Evolutionary conservation across 2,888 invertebrate species (phyloP), one percentile per base, ranked within the genome.

Genomic region (Eurytoma californica): DNA sequence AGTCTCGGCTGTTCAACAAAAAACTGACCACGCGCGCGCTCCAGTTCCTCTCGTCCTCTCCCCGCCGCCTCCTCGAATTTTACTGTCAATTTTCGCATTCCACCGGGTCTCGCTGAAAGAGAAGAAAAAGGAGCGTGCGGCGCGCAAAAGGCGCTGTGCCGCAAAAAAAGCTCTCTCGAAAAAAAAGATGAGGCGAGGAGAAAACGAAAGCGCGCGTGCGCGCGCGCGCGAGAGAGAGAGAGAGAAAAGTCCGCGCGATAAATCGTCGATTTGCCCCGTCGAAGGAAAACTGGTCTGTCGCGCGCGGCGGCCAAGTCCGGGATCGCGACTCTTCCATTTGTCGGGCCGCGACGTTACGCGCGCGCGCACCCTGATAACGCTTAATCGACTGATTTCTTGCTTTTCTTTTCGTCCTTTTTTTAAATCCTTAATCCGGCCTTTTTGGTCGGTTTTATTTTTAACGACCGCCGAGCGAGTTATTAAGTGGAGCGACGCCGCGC

Each of bases 81-180:
- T 67, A 75, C 75, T 76, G 80, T 80, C 80, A 80, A 80, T 80
- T 80, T 80, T 80, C 76, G 76, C 76, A 80, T 80, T 76, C 80
- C 76, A 57, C 58, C 16, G 20, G 47, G 60, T 18, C 39, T 51
- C 49, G 16, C 49, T 39, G 65, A 60, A 28, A 72, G 67, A 53
- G 77, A 72, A 72, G 39, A 39, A 66, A 60, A 78, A 18, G 58
- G 65, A 77, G 66, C 72, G 24, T 65, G 2, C 24, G 30, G 57
- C 65, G 60, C 69, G 66, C 58, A 72, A 66, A 77, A 70, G 51
- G 53, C 53, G 65, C 70, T 39, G 20, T 20, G 55, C 63, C 68
- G 58, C 61, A 68, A 63, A 65, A 57, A 67, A 63, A 68, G 63
- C n/a, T 18, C 9, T 39, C 63, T 63, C 18, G 24, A 55, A 20